Evolutionary conservation across 2,113 vertebrate species (phyloP).

Genomic region (Dicentrarchus labrax): DNA sequence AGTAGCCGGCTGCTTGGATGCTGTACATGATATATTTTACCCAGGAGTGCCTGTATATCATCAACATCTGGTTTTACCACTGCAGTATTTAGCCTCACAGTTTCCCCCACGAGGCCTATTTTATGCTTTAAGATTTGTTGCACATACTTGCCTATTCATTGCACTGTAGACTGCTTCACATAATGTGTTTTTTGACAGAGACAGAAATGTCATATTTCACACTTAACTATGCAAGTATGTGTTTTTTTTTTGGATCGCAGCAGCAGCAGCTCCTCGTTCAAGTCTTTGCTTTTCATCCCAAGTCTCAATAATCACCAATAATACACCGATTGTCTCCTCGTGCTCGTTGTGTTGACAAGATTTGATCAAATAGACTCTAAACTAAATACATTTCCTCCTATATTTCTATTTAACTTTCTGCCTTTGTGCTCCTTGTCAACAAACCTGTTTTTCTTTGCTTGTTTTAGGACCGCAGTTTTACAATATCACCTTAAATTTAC

Average conservation of each 20-base stretch:
- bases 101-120: conserved; percentile 22
- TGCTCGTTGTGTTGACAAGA: background rate
- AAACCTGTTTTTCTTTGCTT: background rate
- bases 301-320: no score
- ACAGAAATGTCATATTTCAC: conserved; percentile 41
- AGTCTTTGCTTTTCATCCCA: no score
- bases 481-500: background rate
- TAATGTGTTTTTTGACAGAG: conserved; percentile 29
- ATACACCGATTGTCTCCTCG: no score
- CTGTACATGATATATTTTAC: conserved; percentile 44
- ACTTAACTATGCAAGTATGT: background rate
- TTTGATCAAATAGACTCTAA: no score
- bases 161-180: conserved; percentile 27
- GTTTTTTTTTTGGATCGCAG: conserved; percentile 6
- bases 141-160: conserved; percentile 15
- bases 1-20: conserved; percentile 18
- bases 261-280: background rate
- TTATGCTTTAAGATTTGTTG: conserved; percentile 30
- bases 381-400: no score
- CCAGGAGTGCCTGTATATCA: conserved; percentile 36
- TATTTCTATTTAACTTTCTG: background rate
- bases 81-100: conserved; percentile 14
- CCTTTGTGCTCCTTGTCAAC: background rate
- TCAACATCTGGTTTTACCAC: conserved; percentile 60
- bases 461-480: conserved; percentile 7